Conservation (phyloP, 2,888 invertebrate genomes). For the Drosophila setosimentum region DNA sequence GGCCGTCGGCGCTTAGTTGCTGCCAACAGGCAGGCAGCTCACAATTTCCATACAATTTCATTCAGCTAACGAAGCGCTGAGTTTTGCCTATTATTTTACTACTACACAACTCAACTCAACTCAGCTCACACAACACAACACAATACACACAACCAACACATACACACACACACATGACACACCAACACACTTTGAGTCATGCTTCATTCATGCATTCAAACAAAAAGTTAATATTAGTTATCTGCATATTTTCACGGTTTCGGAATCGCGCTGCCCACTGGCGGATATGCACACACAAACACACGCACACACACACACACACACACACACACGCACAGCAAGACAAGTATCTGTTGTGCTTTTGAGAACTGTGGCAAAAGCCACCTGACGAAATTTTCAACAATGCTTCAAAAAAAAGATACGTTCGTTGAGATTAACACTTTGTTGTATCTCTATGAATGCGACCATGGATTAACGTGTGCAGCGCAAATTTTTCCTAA, state of each 20-base stretch:
- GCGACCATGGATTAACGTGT: neutral
- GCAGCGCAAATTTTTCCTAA: neutral
- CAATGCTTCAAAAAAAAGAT: slow-evolving; percentile 29
- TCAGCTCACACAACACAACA: slow-evolving; percentile 1
- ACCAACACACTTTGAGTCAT: slow-evolving; percentile 26
- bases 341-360: slow-evolving; percentile 5
- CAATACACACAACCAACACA: slow-evolving; percentile 11
- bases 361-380: slow-evolving; percentile 52
- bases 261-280: slow-evolving; percentile 70
- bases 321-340: neutral
- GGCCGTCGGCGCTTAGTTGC: slow-evolving; percentile 7
- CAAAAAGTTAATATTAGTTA: slow-evolving; percentile 77
- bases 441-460: neutral
- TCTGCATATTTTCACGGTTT: slow-evolving; percentile 78
- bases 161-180: neutral
- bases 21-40: slow-evolving; percentile 1
- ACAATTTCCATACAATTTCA: slow-evolving; percentile 50
- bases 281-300: slow-evolving; percentile 57
- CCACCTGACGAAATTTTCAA: slow-evolving; percentile 65
- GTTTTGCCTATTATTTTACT: slow-evolving; percentile 21
- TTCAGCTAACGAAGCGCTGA: slow-evolving; percentile 36
- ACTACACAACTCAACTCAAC: slow-evolving; percentile 21
- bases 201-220: slow-evolving; percentile 76
- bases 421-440: slow-evolving; percentile 34
- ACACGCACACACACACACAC: slow-evolving; percentile 10